Conservation (phyloP, 2,797 vertebrate genomes). For the Euphonia xanthogaster region DNA sequence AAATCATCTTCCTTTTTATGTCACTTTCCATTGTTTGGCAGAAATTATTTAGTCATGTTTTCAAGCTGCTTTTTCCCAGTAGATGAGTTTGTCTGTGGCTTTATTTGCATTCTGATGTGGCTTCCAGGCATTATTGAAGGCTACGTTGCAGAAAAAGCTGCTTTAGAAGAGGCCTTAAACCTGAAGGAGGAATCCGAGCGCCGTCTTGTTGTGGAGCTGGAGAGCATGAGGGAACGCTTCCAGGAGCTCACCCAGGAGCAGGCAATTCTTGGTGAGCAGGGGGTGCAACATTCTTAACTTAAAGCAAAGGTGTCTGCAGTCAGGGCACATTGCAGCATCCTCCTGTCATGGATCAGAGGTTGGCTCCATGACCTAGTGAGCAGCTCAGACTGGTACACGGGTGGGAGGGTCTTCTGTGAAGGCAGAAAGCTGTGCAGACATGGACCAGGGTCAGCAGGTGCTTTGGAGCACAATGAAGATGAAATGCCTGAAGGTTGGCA, state of each 20-base stretch:
- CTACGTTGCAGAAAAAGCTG: constrained; percentile 85
- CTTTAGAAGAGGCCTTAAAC: constrained; percentile 83
- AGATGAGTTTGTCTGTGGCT: neutral
- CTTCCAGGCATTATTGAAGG: constrained; percentile 88
- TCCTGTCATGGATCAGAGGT: accelerated
- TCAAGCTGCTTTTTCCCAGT: neutral
- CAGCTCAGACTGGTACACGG: neutral
- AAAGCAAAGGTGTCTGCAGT: accelerated
- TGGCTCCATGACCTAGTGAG: neutral
- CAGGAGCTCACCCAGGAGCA: constrained; percentile 83
- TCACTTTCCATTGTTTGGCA: neutral
- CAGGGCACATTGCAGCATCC: accelerated
- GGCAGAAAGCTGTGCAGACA: neutral
- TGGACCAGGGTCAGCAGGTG: neutral
- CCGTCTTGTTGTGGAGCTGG: constrained; percentile 84
- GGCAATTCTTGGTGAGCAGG: constrained; percentile 53
- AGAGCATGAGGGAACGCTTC: constrained; percentile 79
- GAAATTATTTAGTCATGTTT: neutral
- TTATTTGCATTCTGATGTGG: neutral
- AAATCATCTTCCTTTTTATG: neutral
- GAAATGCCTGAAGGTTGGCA: neutral
- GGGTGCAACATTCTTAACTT: constrained; percentile 26
- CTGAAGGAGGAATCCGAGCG: constrained; percentile 86
- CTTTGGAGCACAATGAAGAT: neutral
- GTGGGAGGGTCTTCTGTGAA: neutral